These are phyloP conservation scores for Donacobius atricapilla DNA, from an alignment of 2,113 vertebrate species.

Conservation along the genomic window DNA sequence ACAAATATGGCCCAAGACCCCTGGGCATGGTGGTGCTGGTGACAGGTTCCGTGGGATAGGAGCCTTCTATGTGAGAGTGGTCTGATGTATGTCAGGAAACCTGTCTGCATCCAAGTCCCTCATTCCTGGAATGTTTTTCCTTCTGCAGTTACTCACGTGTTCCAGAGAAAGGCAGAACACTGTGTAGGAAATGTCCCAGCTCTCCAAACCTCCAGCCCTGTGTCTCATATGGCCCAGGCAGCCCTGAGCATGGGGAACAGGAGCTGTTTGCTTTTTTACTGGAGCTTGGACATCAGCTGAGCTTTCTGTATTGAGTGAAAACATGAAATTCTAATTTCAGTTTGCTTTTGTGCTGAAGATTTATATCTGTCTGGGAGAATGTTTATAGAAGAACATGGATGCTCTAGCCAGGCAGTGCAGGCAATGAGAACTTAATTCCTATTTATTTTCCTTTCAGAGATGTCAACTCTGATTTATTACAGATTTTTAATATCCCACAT, in stretches of 20 bases:
- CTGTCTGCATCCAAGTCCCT: fast-evolving
- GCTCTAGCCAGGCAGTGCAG: neutral
- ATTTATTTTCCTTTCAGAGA: neutral
- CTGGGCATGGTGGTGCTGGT: neutral
- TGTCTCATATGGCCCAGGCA: fast-evolving
- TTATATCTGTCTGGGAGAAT: neutral
- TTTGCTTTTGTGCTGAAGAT: neutral
- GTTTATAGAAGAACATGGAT: neutral
- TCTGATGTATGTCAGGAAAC: fast-evolving
- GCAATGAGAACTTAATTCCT: neutral
- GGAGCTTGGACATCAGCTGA: neutral
- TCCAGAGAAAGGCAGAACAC: neutral
- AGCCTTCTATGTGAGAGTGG: no score
- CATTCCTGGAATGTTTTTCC: neutral
- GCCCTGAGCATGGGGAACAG: fast-evolving
- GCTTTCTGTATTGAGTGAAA: neutral
- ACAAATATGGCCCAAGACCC: fast-evolving
- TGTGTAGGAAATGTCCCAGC: neutral
- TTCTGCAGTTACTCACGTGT: fast-evolving
- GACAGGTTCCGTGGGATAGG: fast-evolving
- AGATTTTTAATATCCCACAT: neutral
- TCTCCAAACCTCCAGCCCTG: fast-evolving
- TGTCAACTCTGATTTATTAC: neutral
- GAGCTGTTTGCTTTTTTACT: neutral
- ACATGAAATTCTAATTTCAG: neutral